Percentiles rank a stretch among this genome's conserved stretches.
phyloP scores from a whole-genome alignment of 2,797 vertebrate species.

The Eidolon dupreanum region DNA sequence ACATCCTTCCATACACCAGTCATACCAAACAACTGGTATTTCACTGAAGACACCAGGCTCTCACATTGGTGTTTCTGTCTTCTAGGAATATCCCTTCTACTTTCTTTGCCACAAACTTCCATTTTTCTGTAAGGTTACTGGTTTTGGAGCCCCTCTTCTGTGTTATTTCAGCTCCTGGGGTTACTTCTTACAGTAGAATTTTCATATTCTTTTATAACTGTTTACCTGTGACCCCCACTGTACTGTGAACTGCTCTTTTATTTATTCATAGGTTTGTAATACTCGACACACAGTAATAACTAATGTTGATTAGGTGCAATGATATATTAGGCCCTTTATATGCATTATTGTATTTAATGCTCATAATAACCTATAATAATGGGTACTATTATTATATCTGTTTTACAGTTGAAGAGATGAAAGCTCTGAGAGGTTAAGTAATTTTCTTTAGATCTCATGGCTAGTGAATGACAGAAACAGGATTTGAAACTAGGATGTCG shows the following conservation, averaged over 20 bases:
- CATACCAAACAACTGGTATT: neutral
- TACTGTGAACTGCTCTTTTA: constrained; percentile 6
- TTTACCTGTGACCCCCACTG: neutral
- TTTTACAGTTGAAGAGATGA: neutral
- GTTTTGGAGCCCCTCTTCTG: neutral
- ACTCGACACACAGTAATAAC: neutral
- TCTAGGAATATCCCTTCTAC: neutral
- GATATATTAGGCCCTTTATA: neutral
- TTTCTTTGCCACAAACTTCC: neutral
- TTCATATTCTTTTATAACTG: constrained; percentile 11
- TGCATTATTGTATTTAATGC: neutral
- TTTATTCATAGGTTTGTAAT: neutral
- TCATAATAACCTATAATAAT: neutral
- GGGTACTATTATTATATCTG: neutral
- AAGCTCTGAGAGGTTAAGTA: constrained; percentile 13
- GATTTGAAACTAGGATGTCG: constrained; percentile 5
- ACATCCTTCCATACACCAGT: neutral
- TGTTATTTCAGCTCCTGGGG: neutral
- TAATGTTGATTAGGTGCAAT: neutral
- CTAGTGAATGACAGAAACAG: neutral
- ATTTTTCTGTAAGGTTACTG: constrained; percentile 12
- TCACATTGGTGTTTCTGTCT: neutral
- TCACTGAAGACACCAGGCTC: neutral
- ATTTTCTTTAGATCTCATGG: neutral
- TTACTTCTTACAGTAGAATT: neutral